Percentiles rank a stretch among this genome's conserved stretches.
Conservation (phyloP, 2,113 vertebrate genomes). For the Psophia crepitans region DNA sequence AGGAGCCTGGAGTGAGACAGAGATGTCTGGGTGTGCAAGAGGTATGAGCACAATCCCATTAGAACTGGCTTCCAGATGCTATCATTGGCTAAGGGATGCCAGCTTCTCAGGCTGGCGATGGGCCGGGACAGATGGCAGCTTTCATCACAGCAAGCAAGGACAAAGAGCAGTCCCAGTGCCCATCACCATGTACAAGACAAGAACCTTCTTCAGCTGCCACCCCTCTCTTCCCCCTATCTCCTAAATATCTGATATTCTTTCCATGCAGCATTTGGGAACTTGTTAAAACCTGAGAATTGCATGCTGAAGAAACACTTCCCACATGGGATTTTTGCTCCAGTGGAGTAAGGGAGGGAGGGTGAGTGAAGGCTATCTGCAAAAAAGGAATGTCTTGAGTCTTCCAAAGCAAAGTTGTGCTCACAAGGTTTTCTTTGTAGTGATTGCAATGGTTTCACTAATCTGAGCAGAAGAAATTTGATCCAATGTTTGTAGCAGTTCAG, state of each 20-base stretch:
- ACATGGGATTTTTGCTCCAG: background rate
- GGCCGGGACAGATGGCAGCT: background rate
- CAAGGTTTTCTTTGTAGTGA: background rate
- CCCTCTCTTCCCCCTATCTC: background rate
- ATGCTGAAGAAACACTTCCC: background rate
- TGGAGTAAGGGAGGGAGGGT: background rate
- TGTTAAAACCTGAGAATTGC: background rate
- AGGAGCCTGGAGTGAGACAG: background rate
- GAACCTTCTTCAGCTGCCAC: background rate
- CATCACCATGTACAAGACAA: background rate
- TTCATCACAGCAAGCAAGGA: background rate
- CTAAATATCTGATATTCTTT: background rate
- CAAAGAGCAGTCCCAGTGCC: background rate
- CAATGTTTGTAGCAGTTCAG: background rate
- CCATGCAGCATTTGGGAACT: background rate
- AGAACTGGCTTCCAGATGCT: background rate
- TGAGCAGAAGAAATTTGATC: background rate
- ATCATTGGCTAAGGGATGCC: background rate
- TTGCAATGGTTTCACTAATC: background rate
- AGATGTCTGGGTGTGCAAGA: background rate
- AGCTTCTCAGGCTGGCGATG: background rate
- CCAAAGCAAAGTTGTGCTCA: background rate
- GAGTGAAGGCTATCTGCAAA: background rate
- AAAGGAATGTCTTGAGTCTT: background rate
- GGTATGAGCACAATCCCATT: background rate